A percentile compares a stretch with the other conserved stretches of the same genome.
phyloP scores from a whole-genome alignment of 2,888 invertebrate species.

The Drosophila histrio region DNA sequence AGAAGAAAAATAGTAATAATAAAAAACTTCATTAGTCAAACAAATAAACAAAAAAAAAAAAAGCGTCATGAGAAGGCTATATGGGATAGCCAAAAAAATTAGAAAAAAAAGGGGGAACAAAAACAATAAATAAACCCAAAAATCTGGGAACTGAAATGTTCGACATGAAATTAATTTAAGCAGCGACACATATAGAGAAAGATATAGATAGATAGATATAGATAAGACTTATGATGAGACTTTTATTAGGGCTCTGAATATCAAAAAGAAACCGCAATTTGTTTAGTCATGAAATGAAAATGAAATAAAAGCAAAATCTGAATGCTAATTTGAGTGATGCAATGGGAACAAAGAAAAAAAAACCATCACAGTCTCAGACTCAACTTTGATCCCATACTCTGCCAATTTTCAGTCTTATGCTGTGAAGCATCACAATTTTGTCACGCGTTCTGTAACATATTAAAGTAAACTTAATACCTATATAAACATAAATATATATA shows the following conservation, averaged over 20 bases:
- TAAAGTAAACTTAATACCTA: too few species aligned
- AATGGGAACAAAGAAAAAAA: background rate
- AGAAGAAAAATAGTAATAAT: constrained; percentile 12
- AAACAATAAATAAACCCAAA: background rate
- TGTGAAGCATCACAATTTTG: background rate
- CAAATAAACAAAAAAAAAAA: constrained; percentile 49
- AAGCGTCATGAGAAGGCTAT: constrained; percentile 17
- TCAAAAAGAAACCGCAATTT: background rate
- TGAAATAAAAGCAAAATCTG: background rate
- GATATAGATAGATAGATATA: background rate
- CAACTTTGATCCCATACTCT: background rate
- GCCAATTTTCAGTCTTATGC: background rate
- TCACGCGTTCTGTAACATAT: background rate
- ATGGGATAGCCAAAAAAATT: background rate
- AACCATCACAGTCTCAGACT: background rate
- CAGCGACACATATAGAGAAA: background rate
- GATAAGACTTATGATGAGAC: constrained; percentile 14
- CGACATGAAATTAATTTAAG: background rate
- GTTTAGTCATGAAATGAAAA: background rate
- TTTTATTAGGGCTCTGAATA: background rate
- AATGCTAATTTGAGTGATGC: background rate
- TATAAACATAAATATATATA: too few species aligned
- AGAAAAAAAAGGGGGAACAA: background rate
- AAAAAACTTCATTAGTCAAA: constrained; percentile 40
- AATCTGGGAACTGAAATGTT: constrained; percentile 5